Conservation (phyloP, 1,140 invertebrate genomes). For the Lordiphosa collinella region DNA sequence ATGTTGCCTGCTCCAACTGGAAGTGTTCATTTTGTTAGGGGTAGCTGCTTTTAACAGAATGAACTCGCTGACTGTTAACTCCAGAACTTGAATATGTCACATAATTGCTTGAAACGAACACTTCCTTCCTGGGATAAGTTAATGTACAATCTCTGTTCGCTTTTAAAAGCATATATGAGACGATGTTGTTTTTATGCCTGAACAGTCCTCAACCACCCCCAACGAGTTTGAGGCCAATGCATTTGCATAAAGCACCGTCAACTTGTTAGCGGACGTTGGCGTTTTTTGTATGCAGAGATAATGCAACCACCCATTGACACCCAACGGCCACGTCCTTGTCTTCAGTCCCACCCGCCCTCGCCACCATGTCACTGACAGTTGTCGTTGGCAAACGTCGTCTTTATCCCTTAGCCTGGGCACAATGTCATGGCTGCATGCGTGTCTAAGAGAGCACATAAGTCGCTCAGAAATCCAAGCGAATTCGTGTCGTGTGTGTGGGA, state of each 20-base stretch:
- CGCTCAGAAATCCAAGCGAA: constrained; percentile 41
- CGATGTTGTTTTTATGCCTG: constrained; percentile 68
- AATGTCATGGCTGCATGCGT: constrained; percentile 60
- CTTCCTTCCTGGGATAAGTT: constrained; percentile 52
- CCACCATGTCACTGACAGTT: constrained; percentile 23
- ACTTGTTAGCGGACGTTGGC: constrained; percentile 62
- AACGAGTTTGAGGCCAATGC: constrained; percentile 14
- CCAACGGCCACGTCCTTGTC: constrained; percentile 45
- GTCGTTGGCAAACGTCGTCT: background rate
- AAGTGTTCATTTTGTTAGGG: constrained; percentile 55
- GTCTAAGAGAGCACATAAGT: constrained; percentile 53
- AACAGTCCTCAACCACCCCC: constrained; percentile 18
- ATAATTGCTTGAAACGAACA: background rate
- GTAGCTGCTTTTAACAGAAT: constrained; percentile 24
- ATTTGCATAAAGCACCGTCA: constrained; percentile 64
- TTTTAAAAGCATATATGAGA: constrained; percentile 70
- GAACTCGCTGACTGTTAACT: constrained; percentile 13
- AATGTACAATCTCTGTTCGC: constrained; percentile 71
- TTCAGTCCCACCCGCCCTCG: background rate
- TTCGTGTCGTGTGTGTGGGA: constrained; percentile 17
- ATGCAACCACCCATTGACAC: constrained; percentile 39
- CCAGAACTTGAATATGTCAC: background rate
- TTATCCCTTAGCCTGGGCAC: constrained; percentile 6
- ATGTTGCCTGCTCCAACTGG: constrained; percentile 27
- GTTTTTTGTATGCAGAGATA: constrained; percentile 62